phyloP scores from a whole-genome alignment of 1,140 invertebrate genomes.

The Aphidius ervi region DNA sequence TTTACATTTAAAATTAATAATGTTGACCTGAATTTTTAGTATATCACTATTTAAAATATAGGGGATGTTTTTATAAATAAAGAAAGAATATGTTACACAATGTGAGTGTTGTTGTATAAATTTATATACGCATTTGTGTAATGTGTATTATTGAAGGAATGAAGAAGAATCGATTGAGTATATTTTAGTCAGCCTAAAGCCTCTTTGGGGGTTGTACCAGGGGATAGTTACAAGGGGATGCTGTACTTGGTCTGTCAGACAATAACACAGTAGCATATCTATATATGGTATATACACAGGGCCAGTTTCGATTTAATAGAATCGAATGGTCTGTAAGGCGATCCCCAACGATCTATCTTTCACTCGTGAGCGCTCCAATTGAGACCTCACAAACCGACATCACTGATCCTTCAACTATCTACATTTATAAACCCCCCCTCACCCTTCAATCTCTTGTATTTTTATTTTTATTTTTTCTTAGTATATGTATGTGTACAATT shows the following conservation, averaged over 20 bases:
- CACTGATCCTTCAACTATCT: slow-evolving; percentile 23
- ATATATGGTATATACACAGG: neutral
- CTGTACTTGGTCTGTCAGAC: no score
- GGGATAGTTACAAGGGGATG: slow-evolving; percentile 12
- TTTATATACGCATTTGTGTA: no score
- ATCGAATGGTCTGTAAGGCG: slow-evolving; percentile 42
- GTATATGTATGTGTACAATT: slow-evolving; percentile 16
- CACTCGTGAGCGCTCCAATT: slow-evolving; percentile 35
- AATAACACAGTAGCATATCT: neutral
- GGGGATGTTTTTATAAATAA: no score
- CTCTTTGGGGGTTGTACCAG: slow-evolving; percentile 25
- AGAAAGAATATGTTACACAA: no score
- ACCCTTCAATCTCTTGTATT: slow-evolving; percentile 4
- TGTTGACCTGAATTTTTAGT: neutral
- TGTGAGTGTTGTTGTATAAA: no score
- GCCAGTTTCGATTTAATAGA: slow-evolving; percentile 37
- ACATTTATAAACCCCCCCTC: slow-evolving; percentile 25
- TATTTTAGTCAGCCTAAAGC: slow-evolving; percentile 17
- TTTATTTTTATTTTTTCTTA: slow-evolving; percentile 17
- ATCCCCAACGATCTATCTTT: slow-evolving; percentile 43
- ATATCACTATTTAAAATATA: neutral
- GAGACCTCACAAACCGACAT: slow-evolving; percentile 23
- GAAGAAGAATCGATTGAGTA: no score
- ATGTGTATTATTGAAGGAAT: no score
- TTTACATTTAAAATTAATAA: neutral